Evolutionary conservation across 1,140 invertebrate genomes (phyloP).

Genomic region (Bombus waltoni): DNA sequence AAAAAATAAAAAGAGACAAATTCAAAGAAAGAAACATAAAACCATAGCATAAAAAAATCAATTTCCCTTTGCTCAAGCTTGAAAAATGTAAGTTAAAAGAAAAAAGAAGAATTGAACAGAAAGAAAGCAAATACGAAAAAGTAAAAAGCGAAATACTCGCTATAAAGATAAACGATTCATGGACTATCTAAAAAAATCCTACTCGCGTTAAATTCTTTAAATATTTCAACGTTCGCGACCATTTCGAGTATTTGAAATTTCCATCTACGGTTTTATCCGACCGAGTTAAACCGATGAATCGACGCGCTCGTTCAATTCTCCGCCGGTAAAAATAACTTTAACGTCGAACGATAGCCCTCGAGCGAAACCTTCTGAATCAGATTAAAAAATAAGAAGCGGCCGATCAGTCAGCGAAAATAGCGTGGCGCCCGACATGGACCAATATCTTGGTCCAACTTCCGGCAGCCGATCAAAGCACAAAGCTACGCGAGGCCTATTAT

Average conservation of each 20-base stretch:
- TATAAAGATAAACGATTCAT: no score
- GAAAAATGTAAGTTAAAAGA: background rate
- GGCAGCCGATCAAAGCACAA: background rate
- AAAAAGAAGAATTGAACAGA: no score
- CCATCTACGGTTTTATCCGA: background rate
- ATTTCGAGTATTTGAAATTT: background rate
- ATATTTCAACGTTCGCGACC: background rate
- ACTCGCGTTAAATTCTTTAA: background rate
- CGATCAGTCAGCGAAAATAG: background rate
- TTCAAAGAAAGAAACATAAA: background rate
- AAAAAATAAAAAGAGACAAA: no score
- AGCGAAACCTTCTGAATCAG: background rate
- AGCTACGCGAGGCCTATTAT: slow-evolving; percentile 17
- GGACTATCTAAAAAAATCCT: background rate
- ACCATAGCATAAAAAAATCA: background rate
- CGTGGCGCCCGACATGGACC: background rate
- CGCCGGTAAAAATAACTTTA: background rate
- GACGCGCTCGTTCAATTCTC: no score
- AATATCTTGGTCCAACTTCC: slow-evolving; percentile 11
- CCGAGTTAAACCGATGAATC: background rate
- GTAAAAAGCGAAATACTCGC: background rate
- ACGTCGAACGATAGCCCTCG: background rate
- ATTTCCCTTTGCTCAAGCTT: background rate
- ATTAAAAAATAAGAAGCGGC: no score
- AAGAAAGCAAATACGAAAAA: background rate